phyloP scores from a whole-genome alignment of 1,140 invertebrate genomes.

The Leptopilina boulardi region DNA sequence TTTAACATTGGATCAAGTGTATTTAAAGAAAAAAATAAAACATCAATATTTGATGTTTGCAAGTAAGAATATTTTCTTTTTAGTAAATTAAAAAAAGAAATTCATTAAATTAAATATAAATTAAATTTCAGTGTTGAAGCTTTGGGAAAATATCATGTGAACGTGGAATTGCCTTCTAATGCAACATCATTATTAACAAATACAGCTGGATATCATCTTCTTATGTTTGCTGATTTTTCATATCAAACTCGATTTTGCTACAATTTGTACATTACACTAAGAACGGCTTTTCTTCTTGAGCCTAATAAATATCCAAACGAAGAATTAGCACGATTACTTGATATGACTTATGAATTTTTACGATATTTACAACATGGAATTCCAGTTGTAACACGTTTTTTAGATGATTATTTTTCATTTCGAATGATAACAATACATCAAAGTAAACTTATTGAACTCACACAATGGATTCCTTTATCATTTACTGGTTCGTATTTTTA shows the following conservation, averaged over 20 bases:
- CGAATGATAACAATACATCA: slow-evolving; percentile 60
- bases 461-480: slow-evolving; percentile 67
- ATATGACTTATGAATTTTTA: slow-evolving; percentile 65
- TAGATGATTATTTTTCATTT: slow-evolving; percentile 65
- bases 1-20: slow-evolving; percentile 67
- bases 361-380: slow-evolving; percentile 72
- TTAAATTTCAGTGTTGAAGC: slow-evolving; percentile 57
- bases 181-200: slow-evolving; percentile 68
- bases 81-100: slow-evolving; percentile 9
- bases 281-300: slow-evolving; percentile 68
- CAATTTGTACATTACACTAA: slow-evolving; percentile 70
- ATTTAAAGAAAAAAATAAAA: slow-evolving; percentile 59
- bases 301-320: slow-evolving; percentile 58
- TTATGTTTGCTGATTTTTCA: slow-evolving; percentile 64
- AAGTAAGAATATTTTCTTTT: slow-evolving; percentile 51
- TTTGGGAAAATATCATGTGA: slow-evolving; percentile 65
- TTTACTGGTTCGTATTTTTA: slow-evolving; percentile 52
- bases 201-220: slow-evolving; percentile 68
- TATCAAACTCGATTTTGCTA: slow-evolving; percentile 72
- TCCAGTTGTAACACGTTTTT: slow-evolving; percentile 66
- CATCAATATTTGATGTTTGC: slow-evolving; percentile 68
- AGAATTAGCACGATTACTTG: slow-evolving; percentile 65
- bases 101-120: not conserved
- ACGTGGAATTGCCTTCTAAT: slow-evolving; percentile 67
- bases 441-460: slow-evolving; percentile 59